These are phyloP conservation scores for Paradisaea rubra DNA, from an alignment of 2,113 vertebrate species.

Conservation along the genomic window DNA sequence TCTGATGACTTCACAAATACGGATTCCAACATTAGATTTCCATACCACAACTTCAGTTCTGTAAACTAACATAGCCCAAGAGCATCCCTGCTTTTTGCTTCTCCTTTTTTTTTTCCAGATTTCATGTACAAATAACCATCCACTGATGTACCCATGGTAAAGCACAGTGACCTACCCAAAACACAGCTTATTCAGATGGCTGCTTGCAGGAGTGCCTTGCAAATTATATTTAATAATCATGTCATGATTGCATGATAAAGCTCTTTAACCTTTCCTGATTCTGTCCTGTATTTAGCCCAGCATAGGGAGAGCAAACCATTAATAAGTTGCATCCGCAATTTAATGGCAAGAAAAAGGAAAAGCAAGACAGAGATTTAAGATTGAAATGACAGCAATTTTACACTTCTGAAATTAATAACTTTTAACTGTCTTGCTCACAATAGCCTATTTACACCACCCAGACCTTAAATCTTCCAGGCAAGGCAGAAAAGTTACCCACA, in stretches of 20 bases:
- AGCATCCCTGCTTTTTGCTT: not conserved
- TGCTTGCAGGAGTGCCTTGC: not conserved
- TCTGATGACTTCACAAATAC: conserved; percentile 56
- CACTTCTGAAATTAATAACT: not conserved
- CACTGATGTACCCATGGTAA: not conserved
- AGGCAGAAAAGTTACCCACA: not conserved
- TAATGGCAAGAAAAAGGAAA: not conserved
- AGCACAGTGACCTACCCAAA: not conserved
- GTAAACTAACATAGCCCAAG: not conserved
- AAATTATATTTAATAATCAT: not conserved
- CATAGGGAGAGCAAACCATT: not conserved
- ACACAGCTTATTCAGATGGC: not conserved
- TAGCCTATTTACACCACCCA: not conserved
- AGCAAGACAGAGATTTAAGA: not conserved
- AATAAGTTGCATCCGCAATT: not conserved
- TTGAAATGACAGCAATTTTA: not conserved
- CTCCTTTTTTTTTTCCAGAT: not conserved
- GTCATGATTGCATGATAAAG: not conserved
- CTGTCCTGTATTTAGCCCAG: not conserved
- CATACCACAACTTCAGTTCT: not conserved
- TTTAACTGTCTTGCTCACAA: not conserved
- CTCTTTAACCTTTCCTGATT: not conserved
- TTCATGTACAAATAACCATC: not conserved
- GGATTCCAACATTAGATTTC: conserved; percentile 21
- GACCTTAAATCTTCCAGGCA: not conserved